phyloP scores from a whole-genome alignment of 2,797 vertebrate genomes.

The Merluccius polli region DNA sequence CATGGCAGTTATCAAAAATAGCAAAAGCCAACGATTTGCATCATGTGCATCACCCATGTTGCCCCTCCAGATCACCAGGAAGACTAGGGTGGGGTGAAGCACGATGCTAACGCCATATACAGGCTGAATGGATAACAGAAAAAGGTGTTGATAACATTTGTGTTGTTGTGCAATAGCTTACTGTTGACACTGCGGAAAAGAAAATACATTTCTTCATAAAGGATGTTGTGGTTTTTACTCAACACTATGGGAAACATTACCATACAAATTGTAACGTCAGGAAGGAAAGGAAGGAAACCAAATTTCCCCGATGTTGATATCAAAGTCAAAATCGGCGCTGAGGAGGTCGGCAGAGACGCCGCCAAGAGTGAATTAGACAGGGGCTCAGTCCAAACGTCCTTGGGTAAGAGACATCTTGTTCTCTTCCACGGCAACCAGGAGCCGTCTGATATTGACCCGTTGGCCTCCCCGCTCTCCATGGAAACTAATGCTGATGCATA shows the following conservation, averaged over 20 bases:
- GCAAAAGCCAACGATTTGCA: not conserved
- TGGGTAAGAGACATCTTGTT: not conserved
- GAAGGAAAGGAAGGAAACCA: not conserved
- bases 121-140: not conserved
- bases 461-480: not conserved
- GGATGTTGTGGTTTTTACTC: not conserved
- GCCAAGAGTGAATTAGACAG: not conserved
- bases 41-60: not conserved
- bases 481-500: not conserved
- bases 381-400: not conserved
- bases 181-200: not conserved
- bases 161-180: not conserved
- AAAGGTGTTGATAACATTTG: not conserved
- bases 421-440: not conserved
- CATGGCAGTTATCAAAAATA: not conserved
- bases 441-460: conserved; percentile 7
- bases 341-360: not conserved
- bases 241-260: not conserved
- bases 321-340: not conserved
- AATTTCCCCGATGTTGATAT: not conserved
- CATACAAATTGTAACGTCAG: too few relatives aligned
- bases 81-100: too few relatives aligned
- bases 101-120: not conserved
- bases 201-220: not conserved
- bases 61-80: not conserved